Percentiles rank a stretch among this genome's conserved stretches.
Conservation (phyloP, 2,113 vertebrate genomes). For the Vulpes vulpes region DNA sequence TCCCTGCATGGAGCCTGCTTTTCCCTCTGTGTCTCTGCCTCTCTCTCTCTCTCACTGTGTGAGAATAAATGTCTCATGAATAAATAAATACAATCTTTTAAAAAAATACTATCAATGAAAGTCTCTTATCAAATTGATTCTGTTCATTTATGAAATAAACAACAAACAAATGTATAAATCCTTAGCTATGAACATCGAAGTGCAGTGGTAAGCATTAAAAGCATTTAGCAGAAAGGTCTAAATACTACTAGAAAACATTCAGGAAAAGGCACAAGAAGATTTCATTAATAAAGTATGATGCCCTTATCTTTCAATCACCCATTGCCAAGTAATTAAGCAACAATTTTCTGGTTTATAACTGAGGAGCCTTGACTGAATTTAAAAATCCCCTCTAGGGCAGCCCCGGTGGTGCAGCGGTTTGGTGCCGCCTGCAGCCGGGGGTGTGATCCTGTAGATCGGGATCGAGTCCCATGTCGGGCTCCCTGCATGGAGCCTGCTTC, state of each 20-base stretch:
- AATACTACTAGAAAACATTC: not conserved
- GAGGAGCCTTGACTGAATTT: not conserved
- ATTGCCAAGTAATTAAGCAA: not conserved
- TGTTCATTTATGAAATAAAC: not conserved
- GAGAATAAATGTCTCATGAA: too few relatives aligned
- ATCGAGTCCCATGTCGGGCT: too few relatives aligned
- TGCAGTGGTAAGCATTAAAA: not conserved
- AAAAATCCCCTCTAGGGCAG: not conserved
- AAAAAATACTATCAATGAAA: too few relatives aligned
- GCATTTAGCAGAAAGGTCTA: not conserved
- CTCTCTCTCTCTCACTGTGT: too few relatives aligned
- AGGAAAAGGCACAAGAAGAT: not conserved
- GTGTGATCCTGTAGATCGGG: too few relatives aligned
- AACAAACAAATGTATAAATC: slow-evolving; percentile 9
- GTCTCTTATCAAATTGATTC: not conserved
- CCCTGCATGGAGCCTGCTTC: too few relatives aligned
- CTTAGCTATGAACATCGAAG: not conserved
- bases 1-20: too few relatives aligned
- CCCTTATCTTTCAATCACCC: not conserved
- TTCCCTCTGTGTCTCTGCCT: too few relatives aligned
- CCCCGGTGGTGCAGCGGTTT: too few relatives aligned
- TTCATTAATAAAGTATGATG: not conserved
- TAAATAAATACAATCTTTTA: too few relatives aligned
- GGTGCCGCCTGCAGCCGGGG: too few relatives aligned
- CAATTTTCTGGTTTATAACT: not conserved